Evolutionary conservation across 2,113 vertebrate genomes (phyloP), one percentile per base, ranked within the genome.

Genomic region (Equus quagga): DNA sequence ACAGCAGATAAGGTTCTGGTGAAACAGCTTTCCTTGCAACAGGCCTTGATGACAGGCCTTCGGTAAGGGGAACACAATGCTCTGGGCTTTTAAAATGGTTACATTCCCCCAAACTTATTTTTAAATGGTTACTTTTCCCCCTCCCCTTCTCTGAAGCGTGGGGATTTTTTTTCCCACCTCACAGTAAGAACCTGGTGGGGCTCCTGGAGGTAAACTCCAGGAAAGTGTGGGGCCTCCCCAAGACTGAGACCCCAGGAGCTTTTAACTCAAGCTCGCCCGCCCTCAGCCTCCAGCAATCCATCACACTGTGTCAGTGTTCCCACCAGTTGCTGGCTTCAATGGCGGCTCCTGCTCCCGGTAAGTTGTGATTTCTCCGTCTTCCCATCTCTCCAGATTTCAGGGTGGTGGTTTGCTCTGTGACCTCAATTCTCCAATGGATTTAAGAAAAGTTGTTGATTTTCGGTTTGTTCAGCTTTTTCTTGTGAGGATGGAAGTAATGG

Each of bases 101-200:
- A 98, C 95, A 92, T 92, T 96, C 84, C 28, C 70, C 4, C 51
- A 44, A 73, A 62, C 4, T 2, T 75, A 31, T 79, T 98, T 87
- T 62, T 75, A 90, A 96, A 79, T 51, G 51, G 97, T 97, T 87
- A 89, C 79, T 95, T 97, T 97, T 31, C 44, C 33, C 84, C 84
- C 79, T 94, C 36, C 75, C 46, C 18, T 44, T 46, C 49, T 5
- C 18, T 23, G 64, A 94, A 86, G 33, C n/a, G 8, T 8, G 19
- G 18, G 31, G 28, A 64, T 62, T 78, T 64, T 81, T 33, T 75
- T 58, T n/a, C 44, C 18, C 4, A 1, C 41, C 67, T 97, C 89
- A 11, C n/a, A 83, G 15, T 28, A 3, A 64, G 49, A 87, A 67
- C 46, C 36, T 60, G 72, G 85, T 78, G 28, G 56, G 12, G n/a